Evolutionary conservation across 2,797 vertebrate genomes (phyloP), one percentile per base, ranked within the genome.

Genomic region (Enoplosus armatus): DNA sequence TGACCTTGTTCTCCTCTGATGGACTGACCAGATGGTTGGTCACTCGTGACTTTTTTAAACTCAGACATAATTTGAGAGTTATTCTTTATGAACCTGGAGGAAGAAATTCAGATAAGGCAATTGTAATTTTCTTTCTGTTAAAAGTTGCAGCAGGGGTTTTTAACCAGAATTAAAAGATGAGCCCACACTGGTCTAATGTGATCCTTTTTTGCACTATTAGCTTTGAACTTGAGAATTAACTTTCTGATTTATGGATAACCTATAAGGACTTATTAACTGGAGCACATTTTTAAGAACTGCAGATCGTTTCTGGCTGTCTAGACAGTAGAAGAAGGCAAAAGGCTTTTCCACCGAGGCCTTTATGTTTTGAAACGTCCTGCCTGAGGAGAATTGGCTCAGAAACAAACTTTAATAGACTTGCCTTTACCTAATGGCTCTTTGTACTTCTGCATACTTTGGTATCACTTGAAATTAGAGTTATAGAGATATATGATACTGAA

Each of bases 171-270:
- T 71, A 72, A 74, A 80, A 82, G 63, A 78, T 77, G 59, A 88
- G 64, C 43, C 70, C 55, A 66, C 60, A 6, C 61, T 60, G 72
- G 37, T 84, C 39, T 80, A 61, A 65, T 86, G 83, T 71, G 7
- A 66, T 84, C 66, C 55, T 58, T 72, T 33, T 85, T 83, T 84
- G 43, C 61, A 8, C 65, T 72, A 69, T 82, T 85, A 71, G 77
- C 75, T 83, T 70, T 84, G 72, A 89, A 82, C 75, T 71, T 83
- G 47, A 80, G 67, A 89, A 81, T 87, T 82, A 85, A 53, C 68
- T 82, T 58, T 78, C 10, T 79, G 85, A 90, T 90, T 86, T 82
- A 87, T 88, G 43, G 79, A 84, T 83, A 82, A 85, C 73, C 79
- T 87, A 73, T 79, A 66, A 79, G 71, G 82, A 70, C 73, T 79